Evolutionary conservation across 2,113 vertebrate species (phyloP).

Genomic region (Tragelaphus scriptus): DNA sequence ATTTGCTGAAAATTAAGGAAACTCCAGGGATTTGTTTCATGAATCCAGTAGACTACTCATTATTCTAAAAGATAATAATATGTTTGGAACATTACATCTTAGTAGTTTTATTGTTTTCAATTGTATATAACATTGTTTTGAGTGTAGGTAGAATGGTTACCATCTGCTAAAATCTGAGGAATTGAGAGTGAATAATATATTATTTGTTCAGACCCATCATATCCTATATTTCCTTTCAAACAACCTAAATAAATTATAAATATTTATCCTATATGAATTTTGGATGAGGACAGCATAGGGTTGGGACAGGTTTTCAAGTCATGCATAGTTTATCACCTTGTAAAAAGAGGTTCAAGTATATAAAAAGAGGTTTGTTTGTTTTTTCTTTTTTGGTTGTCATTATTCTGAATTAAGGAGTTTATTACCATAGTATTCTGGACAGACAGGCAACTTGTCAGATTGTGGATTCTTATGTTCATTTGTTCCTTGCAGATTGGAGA

Average conservation of each 20-base stretch:
- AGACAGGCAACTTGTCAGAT: too few species aligned
- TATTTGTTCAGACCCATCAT: not conserved
- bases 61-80: not conserved
- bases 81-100: not conserved
- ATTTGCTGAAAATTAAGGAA: not conserved
- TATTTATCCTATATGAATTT: not conserved
- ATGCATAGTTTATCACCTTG: not conserved
- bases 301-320: not conserved
- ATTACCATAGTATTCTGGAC: not conserved
- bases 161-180: not conserved
- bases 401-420: not conserved
- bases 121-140: not conserved
- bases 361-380: rapidly evolving
- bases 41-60: not conserved
- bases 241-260: not conserved
- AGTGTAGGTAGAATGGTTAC: not conserved
- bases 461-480: too few species aligned
- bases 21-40: not conserved
- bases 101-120: not conserved
- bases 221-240: not conserved
- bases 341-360: not conserved
- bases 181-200: not conserved
- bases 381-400: not conserved
- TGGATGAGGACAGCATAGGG: not conserved
- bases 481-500: too few species aligned